Evolutionary conservation across 2,113 vertebrate genomes (phyloP).

Genomic region (Platysteira castanea): DNA sequence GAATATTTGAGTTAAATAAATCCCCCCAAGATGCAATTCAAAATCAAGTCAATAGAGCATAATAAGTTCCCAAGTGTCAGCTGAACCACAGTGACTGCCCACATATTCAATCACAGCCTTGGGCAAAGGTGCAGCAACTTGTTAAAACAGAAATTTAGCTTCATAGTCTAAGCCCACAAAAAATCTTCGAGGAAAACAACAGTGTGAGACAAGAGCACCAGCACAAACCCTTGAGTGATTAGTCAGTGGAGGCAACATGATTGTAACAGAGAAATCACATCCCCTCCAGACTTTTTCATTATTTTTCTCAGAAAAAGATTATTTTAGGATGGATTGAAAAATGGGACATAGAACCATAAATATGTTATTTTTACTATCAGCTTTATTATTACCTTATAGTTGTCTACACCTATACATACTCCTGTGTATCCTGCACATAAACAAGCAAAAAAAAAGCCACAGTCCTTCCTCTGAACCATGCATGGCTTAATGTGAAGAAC

Average conservation of each 20-base stretch:
- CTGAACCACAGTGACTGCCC: constrained; percentile 2
- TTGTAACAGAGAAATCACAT: neutral
- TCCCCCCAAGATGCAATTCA: neutral
- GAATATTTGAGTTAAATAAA: neutral
- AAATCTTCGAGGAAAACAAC: neutral
- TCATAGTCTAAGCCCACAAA: neutral
- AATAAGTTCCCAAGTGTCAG: neutral
- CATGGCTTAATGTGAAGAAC: neutral
- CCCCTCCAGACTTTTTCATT: neutral
- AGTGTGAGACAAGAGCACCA: neutral
- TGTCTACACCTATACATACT: neutral
- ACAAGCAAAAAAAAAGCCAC: neutral
- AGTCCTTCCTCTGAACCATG: neutral
- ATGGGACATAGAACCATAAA: neutral
- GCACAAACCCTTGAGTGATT: neutral
- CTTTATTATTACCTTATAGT: neutral
- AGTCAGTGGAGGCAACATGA: neutral
- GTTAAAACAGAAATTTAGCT: constrained; percentile 10
- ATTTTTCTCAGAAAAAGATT: neutral
- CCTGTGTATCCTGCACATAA: neutral
- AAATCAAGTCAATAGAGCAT: neutral
- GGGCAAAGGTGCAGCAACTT: neutral
- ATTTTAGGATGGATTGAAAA: neutral
- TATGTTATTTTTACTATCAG: neutral
- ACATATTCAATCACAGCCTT: constrained; percentile 19